Conservation (phyloP, 2,113 vertebrate species). For the Ameiurus melas region DNA sequence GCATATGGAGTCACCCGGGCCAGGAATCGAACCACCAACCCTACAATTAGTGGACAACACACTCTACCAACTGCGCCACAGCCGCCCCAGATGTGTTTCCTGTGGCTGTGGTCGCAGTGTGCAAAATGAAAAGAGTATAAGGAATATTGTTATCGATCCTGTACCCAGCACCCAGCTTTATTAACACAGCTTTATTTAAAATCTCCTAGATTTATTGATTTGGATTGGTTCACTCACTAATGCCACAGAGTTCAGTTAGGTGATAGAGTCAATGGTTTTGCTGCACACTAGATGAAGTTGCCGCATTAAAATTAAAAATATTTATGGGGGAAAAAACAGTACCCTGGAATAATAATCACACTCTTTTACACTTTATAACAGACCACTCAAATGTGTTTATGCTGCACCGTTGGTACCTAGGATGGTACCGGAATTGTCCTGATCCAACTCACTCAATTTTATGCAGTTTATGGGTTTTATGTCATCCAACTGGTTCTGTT, state of each 20-base stretch:
- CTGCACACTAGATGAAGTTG: not conserved
- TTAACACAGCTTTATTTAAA: not conserved
- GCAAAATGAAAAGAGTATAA: not conserved
- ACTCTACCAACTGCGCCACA: too few relatives aligned
- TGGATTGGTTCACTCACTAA: not conserved
- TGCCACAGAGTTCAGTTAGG: not conserved
- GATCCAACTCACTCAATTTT: not conserved
- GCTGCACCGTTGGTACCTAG: not conserved
- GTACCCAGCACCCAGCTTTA: not conserved
- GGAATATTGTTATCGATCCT: not conserved
- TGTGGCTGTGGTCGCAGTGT: not conserved
- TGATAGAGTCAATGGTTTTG: not conserved
- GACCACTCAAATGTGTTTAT: not conserved
- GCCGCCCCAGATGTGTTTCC: not conserved
- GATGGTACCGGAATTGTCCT: not conserved
- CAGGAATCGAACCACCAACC: too few relatives aligned
- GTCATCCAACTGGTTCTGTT: not conserved
- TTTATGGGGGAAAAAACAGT: not conserved
- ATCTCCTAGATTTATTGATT: not conserved
- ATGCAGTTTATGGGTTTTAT: not conserved
- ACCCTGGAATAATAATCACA: not conserved
- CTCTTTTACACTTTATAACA: not conserved
- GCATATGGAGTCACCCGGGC: too few relatives aligned
- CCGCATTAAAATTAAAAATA: not conserved
- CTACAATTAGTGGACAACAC: too few relatives aligned